Base-by-base conservation (phyloP, 2,797 vertebrate genomes). In the Poecilia velifera region DNA sequence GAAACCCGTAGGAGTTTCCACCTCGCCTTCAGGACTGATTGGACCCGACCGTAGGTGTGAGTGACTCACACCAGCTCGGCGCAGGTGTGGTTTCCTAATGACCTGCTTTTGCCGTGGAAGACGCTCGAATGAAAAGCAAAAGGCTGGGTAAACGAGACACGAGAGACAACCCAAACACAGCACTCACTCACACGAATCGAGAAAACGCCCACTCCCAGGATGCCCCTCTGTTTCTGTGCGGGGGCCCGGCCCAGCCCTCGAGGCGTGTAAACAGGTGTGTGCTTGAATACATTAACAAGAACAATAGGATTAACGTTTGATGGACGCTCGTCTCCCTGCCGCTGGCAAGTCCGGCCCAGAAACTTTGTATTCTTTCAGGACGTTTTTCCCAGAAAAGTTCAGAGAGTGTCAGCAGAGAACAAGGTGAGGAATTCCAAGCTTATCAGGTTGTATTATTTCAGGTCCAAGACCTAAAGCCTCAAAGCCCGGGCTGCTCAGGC, bases 361-460 rank as follows among this genome's bases (percentile, higher is more conserved):
- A 83, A 85, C 84, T 77, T 77, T 79, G 85, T 73, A 84, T 72
- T 85, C 74, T 82, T 79, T 72, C 73, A 0, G 74, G 73, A 68
- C 53, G 20, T 73, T 76, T 43, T 82, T 85, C 78, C 76, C 16
- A 34, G 78, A 72, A 70, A 57, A 9, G 25, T 78, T 68, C 46
- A 41, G 74, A 83, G 72, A 31, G 25, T 71, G 78, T 82, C 66
- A 70, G 76, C 64, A 77, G 76, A 18, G 62, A 85, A 78, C 77
- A 85, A 88, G 85, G 86, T 85, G 88, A 90, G 82, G 73, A 73
- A 73, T 82, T 92, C 81, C 80, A 22, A 85, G 85, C 87, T 91
- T 91, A 94, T 93, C 90, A 89, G 62, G 73, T 92, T 84, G 78
- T 88, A 88, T 93, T 94, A 92, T 92, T 92, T 92, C 92, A 87